A percentile compares a stretch with the other conserved stretches of the same genome.
Conservation (phyloP, 1,140 invertebrate species). For the Telenomus remus region DNA sequence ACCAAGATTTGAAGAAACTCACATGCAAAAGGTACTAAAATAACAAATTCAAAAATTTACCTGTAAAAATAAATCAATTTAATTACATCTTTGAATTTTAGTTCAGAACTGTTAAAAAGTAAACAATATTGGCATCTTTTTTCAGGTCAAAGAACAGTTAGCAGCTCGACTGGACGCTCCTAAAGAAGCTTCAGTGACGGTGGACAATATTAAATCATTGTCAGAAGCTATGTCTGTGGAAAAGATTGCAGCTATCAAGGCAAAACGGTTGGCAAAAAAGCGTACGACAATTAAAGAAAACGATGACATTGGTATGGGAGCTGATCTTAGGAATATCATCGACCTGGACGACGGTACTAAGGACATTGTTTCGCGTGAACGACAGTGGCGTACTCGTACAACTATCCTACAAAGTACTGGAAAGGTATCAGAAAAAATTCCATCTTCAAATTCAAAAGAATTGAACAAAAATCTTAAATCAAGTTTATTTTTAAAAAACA, state of each 20-base stretch:
- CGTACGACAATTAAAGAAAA: constrained; percentile 93
- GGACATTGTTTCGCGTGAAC: constrained; percentile 95
- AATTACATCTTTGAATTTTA: background rate
- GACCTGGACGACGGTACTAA: constrained; percentile 94
- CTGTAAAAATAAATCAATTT: no score
- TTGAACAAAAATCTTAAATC: no score
- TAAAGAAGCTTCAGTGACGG: constrained; percentile 93
- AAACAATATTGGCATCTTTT: background rate
- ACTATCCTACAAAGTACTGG: constrained; percentile 96
- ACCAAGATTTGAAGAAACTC: constrained; percentile 92
- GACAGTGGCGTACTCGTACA: constrained; percentile 95
- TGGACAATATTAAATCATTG: constrained; percentile 94
- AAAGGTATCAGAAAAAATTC: constrained; percentile 78
- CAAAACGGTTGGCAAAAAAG: constrained; percentile 97
- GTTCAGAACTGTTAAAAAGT: no score
- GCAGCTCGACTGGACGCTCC: constrained; percentile 96
- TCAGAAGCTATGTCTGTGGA: constrained; percentile 98
- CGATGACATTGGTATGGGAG: constrained; percentile 88
- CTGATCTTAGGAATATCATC: constrained; percentile 92
- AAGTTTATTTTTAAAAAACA: no score
- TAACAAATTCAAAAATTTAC: background rate
- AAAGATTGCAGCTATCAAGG: constrained; percentile 98
- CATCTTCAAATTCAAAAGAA: no score
- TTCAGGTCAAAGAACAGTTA: constrained; percentile 85
- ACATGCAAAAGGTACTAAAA: constrained; percentile 87